Evolutionary conservation across 1,140 invertebrate species (phyloP).

Genomic region (Diabrotica undecimpunctata): DNA sequence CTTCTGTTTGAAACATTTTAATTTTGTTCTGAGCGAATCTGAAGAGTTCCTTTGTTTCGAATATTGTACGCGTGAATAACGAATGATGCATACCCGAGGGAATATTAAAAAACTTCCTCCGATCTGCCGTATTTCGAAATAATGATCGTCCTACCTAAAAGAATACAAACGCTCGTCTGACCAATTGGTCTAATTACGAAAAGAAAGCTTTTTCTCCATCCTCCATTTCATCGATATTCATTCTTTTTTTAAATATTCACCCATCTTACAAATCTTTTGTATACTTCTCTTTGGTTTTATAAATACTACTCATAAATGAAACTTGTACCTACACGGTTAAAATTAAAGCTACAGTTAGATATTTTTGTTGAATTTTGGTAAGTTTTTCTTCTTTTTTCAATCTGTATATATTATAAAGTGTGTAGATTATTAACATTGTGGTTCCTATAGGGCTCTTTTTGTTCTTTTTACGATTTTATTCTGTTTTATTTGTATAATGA

Average conservation of each 20-base stretch:
- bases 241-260: conserved; percentile 5
- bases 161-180: conserved; percentile 13
- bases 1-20: conserved; percentile 9
- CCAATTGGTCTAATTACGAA: conserved; percentile 18
- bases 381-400: no score
- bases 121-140: conserved; percentile 10
- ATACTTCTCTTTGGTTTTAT: not conserved
- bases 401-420: no score
- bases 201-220: conserved; percentile 6
- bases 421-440: no score
- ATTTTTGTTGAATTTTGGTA: no score
- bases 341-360: no score
- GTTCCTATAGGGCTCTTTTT: no score
- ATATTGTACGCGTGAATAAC: conserved; percentile 16
- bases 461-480: no score
- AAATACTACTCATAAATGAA: no score
- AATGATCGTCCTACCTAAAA: conserved; percentile 13
- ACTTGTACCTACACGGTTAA: no score
- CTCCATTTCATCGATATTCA: conserved; percentile 3
- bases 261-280: conserved; percentile 2
- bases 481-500: no score
- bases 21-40: conserved; percentile 11
- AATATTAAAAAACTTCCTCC: conserved; percentile 14
- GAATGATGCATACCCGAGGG: conserved; percentile 10
- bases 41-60: conserved; percentile 13